Base-by-base conservation (phyloP, 92 coral and sea anemone species). In the Porites cylindrica region DNA sequence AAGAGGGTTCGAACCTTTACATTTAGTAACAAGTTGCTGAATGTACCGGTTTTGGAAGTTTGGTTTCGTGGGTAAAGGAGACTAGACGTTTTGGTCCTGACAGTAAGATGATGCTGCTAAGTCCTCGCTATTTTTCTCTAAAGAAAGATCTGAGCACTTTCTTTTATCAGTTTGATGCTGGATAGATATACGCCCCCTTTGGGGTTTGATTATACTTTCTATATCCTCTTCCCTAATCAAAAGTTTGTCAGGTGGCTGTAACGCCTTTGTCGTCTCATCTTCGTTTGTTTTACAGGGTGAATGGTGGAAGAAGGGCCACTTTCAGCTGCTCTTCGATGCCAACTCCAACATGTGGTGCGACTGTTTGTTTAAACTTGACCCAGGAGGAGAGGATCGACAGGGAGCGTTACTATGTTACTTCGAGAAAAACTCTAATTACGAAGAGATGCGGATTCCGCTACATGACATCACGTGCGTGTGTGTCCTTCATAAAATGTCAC, bases 261-360 rank as follows among this genome's bases (percentile, higher is more conserved):
- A 62, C 7, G n/a, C 9, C n/a, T 10, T 2, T 51, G 32, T 14
- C 58, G 17, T 53, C 3, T 1, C 2, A 51, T 23, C 20, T 47
- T 54, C 54, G 18, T n/a, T 8, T 56, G 18, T 21, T 24, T 53
- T 81, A 9, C 70, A 96, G 99, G 97, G 97, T 19, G 79, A 91
- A 6, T 96, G 99, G 99, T 96, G 91, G 38, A 95, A 96, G 88
- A 95, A 94, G 66, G 89, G 91, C 18, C 94, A 92, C 51, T 96
- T 95, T 75, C 91, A 87, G 79, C 78, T 96, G 59, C 82, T 95
- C 10, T 17, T 82, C 19, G 97, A 91, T 66, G 77, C 81, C 23
- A 80, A 87, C 63, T 91, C 84, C 84, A 95, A 95, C 80, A 64
- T 93, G 59, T 96, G 99, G 99, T 95, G 88, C 66, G 93, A 93